Base-by-base conservation (phyloP, 1,140 invertebrate species). In the Drosophila pseudoobscura region DNA sequence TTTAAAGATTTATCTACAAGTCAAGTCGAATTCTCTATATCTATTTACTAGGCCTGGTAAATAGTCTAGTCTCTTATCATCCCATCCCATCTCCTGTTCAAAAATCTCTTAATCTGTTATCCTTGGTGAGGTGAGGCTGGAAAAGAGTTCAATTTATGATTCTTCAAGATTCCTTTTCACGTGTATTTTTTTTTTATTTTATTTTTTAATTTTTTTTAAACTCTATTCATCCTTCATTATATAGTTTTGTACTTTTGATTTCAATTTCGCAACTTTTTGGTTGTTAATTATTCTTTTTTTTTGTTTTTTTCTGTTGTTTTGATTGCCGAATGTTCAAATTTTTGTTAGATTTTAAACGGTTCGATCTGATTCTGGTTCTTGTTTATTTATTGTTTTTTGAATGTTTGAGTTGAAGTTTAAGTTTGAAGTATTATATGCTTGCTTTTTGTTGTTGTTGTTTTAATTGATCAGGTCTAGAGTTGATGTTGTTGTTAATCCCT, bases 231-330 rank as follows among this genome's bases (percentile, higher is more conserved):
- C 56, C 45, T 68, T 68, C 26, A 49, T 58, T 31, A 51, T 24
- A 13, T 43, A n/a, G 43, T 54, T 89, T 89, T 89, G 87, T 89
- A 90, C 87, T 89, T 87, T 90, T 90, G 50, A 72, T 90, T 82
- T 78, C 80, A 75, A 89, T 79, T 80, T 82, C 82, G 50, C 62
- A 60, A 66, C 58, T 52, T 51, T 64, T 45, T 29, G 63, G 9
- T 43, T 70, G 41, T 54, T n/a, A n/a, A 57, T 73, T 55, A 24
- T 59, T 72, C 41, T 2, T 26, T 26, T 26, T 24, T 26, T 26
- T 26, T 26, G 3, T 3, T 26, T 26, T 26, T 5, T 5, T 26
- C 0, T 22, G 29, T 64, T n/a, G 6, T 78, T 64, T 75, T 15
- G n/a, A 61, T 68, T 9, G 4, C 39, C 15, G 26, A 64, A 57